Percentiles rank a stretch among this genome's conserved stretches.
These are phyloP conservation scores for Xestobium rufovillosum DNA, from an alignment of 2,888 invertebrate species.

Conservation along the genomic window DNA sequence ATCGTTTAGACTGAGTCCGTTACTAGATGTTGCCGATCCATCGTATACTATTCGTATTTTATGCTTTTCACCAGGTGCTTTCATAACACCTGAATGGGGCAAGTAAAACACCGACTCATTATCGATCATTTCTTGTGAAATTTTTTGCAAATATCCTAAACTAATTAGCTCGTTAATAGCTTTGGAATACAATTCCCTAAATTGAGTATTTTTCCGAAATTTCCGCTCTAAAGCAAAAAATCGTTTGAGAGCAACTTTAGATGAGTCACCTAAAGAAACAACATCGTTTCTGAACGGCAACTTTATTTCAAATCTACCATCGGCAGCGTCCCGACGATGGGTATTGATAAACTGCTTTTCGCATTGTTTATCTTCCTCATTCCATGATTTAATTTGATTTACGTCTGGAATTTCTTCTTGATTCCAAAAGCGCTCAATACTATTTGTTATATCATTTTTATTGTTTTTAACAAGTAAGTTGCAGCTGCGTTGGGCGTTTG, in stretches of 20 bases:
- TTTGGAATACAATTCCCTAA: no score
- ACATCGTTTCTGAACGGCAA: no score
- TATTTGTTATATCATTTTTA: neutral
- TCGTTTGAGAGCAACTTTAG: no score
- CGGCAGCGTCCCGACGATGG: conserved; percentile 1
- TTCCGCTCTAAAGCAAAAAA: no score
- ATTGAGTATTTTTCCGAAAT: no score
- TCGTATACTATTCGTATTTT: conserved; percentile 9
- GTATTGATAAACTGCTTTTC: conserved; percentile 3
- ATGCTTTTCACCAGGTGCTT: neutral
- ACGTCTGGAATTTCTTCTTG: conserved; percentile 5
- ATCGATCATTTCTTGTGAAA: no score
- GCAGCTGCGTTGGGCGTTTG: conserved; percentile 1
- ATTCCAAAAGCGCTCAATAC: conserved; percentile 1
- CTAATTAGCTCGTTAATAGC: no score
- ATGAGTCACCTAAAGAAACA: no score
- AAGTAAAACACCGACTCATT: conserved; percentile 8
- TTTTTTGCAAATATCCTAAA: no score
- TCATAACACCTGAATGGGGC: conserved; percentile 5
- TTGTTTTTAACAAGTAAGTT: conserved; percentile 3
- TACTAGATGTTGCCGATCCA: conserved; percentile 8
- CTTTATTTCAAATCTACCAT: no score
- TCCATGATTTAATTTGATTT: neutral
- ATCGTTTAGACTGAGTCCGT: conserved; percentile 10
- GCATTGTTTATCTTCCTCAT: no score